A percentile compares a stretch with the other conserved stretches of the same genome.
Conservation (phyloP, 2,888 invertebrate species). For the Pachymerium ferrugineum region DNA sequence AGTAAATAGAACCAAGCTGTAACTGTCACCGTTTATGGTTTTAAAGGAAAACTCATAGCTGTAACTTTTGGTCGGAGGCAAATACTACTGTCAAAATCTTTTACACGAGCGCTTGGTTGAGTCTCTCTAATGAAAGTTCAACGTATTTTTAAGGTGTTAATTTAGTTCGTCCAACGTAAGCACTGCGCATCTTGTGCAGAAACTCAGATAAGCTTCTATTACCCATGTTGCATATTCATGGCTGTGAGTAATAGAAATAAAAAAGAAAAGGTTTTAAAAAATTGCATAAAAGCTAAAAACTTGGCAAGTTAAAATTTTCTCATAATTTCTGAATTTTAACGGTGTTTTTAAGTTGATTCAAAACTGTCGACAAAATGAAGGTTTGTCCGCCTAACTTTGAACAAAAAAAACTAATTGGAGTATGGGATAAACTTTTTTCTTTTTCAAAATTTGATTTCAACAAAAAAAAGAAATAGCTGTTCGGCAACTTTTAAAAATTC, state of each 20-base stretch:
- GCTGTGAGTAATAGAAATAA: not conserved
- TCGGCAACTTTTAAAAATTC: too few species aligned
- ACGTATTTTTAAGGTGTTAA: not conserved
- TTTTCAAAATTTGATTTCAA: too few species aligned
- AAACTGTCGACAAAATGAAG: too few species aligned
- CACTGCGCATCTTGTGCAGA: not conserved
- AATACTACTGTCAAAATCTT: not conserved
- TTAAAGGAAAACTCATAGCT: not conserved
- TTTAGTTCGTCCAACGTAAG: not conserved
- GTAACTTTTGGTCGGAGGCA: not conserved
- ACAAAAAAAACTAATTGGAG: too few species aligned
- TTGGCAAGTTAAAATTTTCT: too few species aligned
- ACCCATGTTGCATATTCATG: not conserved
- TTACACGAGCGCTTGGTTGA: not conserved
- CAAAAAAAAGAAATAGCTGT: too few species aligned
- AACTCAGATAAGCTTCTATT: not conserved
- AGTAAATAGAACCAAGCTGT: conserved; percentile 3
- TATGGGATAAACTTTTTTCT: too few species aligned
- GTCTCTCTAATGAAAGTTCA: not conserved
- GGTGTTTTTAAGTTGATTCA: too few species aligned
- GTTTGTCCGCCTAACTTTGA: too few species aligned
- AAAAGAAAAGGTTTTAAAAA: not conserved
- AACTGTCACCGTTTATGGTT: conserved; percentile 15
- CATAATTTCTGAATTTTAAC: too few species aligned
- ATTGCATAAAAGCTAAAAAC: too few species aligned